Base-by-base conservation (phyloP, 2,888 invertebrate species). In the Hybos culiciformis region DNA sequence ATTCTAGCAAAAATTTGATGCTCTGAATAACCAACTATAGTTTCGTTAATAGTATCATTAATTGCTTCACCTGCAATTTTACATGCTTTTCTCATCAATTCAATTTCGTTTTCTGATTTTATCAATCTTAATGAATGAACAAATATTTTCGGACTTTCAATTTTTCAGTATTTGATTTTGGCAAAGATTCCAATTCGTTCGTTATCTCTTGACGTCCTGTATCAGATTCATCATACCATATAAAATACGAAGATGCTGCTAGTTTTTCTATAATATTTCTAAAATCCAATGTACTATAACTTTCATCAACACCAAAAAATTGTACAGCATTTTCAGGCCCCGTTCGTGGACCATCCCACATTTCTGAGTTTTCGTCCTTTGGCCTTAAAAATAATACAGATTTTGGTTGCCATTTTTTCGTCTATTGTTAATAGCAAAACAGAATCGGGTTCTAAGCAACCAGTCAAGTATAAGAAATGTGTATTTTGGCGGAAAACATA, bases 401-500 rank as follows among this genome's bases (percentile, higher is more conserved):
- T 38, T 54, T 56, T n/a, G 1, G 56, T 53, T 4, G 56, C 24
- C 55, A 59, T 37, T 50, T 59, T 50, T 7, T 60, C 56, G 37
- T 68, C 60, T 15, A 67, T 67, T 8, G 72, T 63, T 51, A 87
- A 62, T 18, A 82, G 70, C 2, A 86, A 64, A 41, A 87, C 71
- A 47, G 86, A 81, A 37, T 92, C 86, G 0, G 92, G 86, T 59
- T 96, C 94, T 55, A 83, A 70, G 57, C 92, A 93, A 2, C 94
- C 94, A 7, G 83, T 82, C 23, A 91, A 69, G 59, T 92, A 92
- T 46, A 80, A 75, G 63, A 93, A 94, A 58, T 94, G 90, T 0
- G 90, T 80, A 60, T 88, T 90, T 67, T 97, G 96, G 15, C 94
- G 75, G 64, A 93, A 97, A n/a, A 86, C 78, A 67, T 88, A 93